These are phyloP conservation scores for Prunella strophiata DNA, from an alignment of 2,797 vertebrate species.

Conservation along the genomic window DNA sequence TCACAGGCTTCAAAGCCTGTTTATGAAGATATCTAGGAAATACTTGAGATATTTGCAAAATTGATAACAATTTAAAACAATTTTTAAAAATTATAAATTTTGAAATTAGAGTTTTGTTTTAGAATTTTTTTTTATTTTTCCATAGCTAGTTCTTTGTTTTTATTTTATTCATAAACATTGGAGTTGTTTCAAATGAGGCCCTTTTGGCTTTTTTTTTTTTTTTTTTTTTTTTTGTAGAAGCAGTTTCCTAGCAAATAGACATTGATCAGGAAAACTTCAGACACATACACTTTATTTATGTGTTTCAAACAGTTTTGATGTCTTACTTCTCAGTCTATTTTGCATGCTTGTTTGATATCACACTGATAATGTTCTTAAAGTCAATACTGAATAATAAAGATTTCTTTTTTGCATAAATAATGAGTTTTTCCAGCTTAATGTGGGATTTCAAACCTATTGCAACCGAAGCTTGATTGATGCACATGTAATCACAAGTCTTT, in stretches of 20 bases:
- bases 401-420: neutral
- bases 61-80: neutral
- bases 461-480: neutral
- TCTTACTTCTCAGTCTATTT: neutral
- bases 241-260: neutral
- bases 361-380: neutral
- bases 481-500: neutral
- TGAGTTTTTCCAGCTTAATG: neutral
- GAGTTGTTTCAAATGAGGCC: neutral
- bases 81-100: neutral
- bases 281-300: neutral
- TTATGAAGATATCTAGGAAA: neutral
- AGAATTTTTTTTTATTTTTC: neutral
- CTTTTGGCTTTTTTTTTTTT: neutral
- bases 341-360: neutral
- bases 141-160: neutral
- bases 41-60: neutral
- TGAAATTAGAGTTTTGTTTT: neutral
- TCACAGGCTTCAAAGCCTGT: neutral
- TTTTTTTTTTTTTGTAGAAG: neutral
- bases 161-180: neutral
- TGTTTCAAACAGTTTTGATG: neutral
- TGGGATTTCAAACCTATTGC: neutral
- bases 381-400: neutral
- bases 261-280: neutral